Conservation (phyloP, 2,888 invertebrate genomes). For the Tetheella fluctuosa region DNA sequence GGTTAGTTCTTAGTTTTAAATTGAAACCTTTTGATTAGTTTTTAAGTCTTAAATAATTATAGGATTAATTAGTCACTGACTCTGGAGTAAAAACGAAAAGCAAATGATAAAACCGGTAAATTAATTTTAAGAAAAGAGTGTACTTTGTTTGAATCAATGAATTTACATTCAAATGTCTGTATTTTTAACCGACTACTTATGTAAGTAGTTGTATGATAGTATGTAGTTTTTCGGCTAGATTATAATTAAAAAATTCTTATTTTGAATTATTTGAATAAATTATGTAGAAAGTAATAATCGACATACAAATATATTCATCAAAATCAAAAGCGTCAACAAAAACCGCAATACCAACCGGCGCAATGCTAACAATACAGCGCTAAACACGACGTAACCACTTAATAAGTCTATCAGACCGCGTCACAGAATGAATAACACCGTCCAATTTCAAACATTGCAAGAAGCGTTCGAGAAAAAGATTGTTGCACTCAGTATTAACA, state of each 20-base stretch:
- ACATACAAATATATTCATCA: conserved; percentile 11
- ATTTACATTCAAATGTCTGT: too few relatives aligned
- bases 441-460: conserved; percentile 61
- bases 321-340: conserved; percentile 19
- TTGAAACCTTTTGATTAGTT: conserved; percentile 39
- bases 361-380: conserved; percentile 42
- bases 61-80: background rate
- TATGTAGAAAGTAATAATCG: background rate
- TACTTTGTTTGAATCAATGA: too few relatives aligned
- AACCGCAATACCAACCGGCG: conserved; percentile 29
- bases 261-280: background rate
- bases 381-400: conserved; percentile 54
- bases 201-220: too few relatives aligned
- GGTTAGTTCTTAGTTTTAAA: conserved; percentile 40
- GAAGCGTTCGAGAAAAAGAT: conserved; percentile 63
- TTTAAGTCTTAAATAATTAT: background rate
- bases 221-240: background rate
- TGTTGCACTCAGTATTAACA: conserved; percentile 70
- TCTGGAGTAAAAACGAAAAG: background rate
- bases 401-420: conserved; percentile 55
- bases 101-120: too few relatives aligned
- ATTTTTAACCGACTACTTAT: background rate
- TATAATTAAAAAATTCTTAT: background rate
- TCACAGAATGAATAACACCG: conserved; percentile 58
- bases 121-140: too few relatives aligned